Evolutionary conservation across 2,888 invertebrate genomes (phyloP).

Genomic region (Drosophila nr. perissopoda): DNA sequence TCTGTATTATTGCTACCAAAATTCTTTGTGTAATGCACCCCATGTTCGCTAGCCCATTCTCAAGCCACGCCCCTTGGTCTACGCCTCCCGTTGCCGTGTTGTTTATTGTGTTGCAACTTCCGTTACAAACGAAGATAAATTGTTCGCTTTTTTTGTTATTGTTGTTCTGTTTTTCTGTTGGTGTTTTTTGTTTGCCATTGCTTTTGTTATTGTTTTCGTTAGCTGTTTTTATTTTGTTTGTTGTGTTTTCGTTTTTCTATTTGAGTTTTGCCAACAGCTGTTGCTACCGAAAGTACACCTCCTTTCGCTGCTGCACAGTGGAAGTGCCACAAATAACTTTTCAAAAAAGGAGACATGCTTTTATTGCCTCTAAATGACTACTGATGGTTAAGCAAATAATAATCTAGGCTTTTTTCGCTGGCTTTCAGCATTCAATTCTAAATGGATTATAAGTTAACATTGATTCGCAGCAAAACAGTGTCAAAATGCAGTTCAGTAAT

Average conservation of each 20-base stretch:
- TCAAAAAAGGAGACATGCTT: not conserved
- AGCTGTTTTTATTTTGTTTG: constrained; percentile 26
- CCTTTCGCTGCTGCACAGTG: constrained; percentile 41
- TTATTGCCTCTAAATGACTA: constrained; percentile 1
- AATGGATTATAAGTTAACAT: constrained; percentile 13
- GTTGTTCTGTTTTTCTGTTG: constrained; percentile 27
- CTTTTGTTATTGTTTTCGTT: constrained; percentile 17
- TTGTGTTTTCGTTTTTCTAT: constrained; percentile 42
- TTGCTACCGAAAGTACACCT: constrained; percentile 47
- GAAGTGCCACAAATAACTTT: constrained; percentile 6
- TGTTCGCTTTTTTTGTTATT: constrained; percentile 53
- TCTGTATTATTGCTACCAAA: constrained; percentile 50
- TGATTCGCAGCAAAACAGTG: constrained; percentile 13
- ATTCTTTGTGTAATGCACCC: constrained; percentile 63
- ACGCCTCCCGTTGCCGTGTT: constrained; percentile 58
- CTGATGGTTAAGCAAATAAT: constrained; percentile 9
- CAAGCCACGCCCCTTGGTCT: constrained; percentile 36
- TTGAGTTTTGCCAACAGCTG: constrained; percentile 55
- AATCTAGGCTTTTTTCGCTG: constrained; percentile 2
- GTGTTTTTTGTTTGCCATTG: constrained; percentile 19
- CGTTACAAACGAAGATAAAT: constrained; percentile 78
- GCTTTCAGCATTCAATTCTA: constrained; percentile 25
- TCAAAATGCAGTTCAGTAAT: not conserved
- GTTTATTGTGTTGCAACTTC: constrained; percentile 79
- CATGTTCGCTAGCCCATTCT: constrained; percentile 38